Conservation (phyloP, 2,888 invertebrate species). For the Ectropis crepuscularia region DNA sequence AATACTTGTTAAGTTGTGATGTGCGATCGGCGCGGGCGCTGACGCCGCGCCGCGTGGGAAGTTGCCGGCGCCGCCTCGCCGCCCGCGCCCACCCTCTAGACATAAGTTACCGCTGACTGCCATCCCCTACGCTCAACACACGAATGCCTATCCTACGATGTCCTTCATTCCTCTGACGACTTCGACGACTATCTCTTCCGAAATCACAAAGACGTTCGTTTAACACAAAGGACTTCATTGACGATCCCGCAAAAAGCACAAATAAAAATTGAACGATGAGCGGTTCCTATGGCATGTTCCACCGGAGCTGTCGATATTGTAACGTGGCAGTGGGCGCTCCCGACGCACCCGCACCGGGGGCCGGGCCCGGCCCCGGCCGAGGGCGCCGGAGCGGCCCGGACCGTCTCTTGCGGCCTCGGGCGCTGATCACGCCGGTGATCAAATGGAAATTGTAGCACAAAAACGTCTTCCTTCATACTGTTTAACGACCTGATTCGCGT, state of each 20-base stretch:
- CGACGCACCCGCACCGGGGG: constrained; percentile 42
- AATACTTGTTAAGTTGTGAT: constrained; percentile 88
- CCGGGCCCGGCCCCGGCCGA: constrained; percentile 48
- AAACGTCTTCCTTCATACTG: constrained; percentile 84
- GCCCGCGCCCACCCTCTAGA: constrained; percentile 79
- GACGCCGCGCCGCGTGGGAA: constrained; percentile 71
- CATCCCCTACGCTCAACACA: constrained; percentile 73
- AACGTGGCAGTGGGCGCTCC: constrained; percentile 64
- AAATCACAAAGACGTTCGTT: constrained; percentile 51
- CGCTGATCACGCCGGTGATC: constrained; percentile 52
- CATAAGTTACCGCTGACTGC: constrained; percentile 72
- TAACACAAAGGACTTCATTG: constrained; percentile 49
- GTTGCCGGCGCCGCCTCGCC: constrained; percentile 78
- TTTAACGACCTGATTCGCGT: constrained; percentile 80
- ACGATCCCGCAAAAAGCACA: constrained; percentile 40
- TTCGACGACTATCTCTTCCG: constrained; percentile 62
- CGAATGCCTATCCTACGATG: constrained; percentile 72
- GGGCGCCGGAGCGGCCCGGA: constrained; percentile 62
- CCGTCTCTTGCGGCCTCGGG: constrained; percentile 61
- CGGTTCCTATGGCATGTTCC: constrained; percentile 56
- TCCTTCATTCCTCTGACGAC: constrained; percentile 60
- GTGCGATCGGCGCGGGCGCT: constrained; percentile 78
- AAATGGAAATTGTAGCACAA: constrained; percentile 77
- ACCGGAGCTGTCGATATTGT: constrained; percentile 52
- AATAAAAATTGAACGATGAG: constrained; percentile 43